Conservation (phyloP, 2,113 vertebrate species). For the Mesocricetus auratus region DNA sequence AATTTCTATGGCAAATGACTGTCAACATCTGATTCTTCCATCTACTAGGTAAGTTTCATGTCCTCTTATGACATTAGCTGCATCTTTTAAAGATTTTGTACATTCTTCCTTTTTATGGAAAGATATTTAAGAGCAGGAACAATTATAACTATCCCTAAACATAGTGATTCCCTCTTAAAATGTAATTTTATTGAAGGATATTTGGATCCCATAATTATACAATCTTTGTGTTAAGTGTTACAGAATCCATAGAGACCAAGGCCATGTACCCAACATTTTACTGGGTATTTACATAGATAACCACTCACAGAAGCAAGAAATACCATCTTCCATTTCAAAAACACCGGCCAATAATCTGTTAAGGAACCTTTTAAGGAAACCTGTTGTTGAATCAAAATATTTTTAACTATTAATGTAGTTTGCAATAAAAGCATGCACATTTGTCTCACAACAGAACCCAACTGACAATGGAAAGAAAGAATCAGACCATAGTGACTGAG, state of each 20-base stretch:
- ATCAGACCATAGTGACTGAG: conserved; percentile 58
- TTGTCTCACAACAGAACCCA: not conserved
- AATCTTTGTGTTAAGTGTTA: not conserved
- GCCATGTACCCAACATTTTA: not conserved
- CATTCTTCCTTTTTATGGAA: not conserved
- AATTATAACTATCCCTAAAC: not conserved
- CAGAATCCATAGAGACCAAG: not conserved
- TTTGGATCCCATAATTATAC: not conserved
- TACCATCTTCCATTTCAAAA: not conserved
- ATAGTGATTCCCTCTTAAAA: not conserved
- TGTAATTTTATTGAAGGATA: not conserved
- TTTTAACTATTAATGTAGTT: not conserved
- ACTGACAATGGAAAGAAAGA: conserved; percentile 53
- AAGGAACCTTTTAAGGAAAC: not conserved
- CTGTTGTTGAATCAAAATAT: not conserved
- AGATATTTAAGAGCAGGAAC: not conserved
- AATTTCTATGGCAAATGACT: not conserved
- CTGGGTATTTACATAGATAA: not conserved
- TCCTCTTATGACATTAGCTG: not conserved
- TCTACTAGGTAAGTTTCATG: not conserved
- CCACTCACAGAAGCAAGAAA: not conserved
- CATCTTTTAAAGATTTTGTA: not conserved
- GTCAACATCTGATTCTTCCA: not conserved
- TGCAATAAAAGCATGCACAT: not conserved
- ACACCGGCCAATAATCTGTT: not conserved